A percentile compares a stretch with the other conserved stretches of the same genome.
Evolutionary conservation across 2,113 vertebrate genomes (phyloP).

Genomic region (Festucalex cinctus): DNA sequence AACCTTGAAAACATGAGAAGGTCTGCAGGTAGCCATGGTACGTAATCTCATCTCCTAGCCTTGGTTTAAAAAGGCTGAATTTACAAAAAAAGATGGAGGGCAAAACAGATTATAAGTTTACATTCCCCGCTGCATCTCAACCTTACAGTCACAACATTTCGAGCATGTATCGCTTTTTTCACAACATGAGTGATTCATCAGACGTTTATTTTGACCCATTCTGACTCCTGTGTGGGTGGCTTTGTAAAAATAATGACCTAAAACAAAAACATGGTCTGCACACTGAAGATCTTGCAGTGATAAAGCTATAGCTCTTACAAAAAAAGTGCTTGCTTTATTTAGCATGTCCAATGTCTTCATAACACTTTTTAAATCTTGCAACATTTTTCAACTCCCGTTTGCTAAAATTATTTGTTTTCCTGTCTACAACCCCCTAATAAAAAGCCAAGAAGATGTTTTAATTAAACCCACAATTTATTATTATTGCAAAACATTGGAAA

Average conservation of each 20-base stretch:
- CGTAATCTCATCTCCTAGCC: not conserved
- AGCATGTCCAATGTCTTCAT: slow-evolving; percentile 14
- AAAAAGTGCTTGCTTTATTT: slow-evolving; percentile 1
- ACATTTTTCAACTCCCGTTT: slow-evolving; percentile 24
- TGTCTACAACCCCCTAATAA: slow-evolving; percentile 20
- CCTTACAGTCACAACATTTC: slow-evolving; percentile 35
- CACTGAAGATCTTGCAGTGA: slow-evolving; percentile 1
- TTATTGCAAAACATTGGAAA: slow-evolving; percentile 57
- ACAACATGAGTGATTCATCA: slow-evolving; percentile 38
- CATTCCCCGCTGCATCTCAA: slow-evolving; percentile 48
- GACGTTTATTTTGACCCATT: slow-evolving; percentile 29
- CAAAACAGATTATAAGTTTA: slow-evolving; percentile 27
- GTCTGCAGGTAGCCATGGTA: not conserved
- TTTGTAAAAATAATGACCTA: slow-evolving; percentile 13
- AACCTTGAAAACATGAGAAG: slow-evolving; percentile 1
- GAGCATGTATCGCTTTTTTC: slow-evolving; percentile 34
- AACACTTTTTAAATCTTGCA: slow-evolving; percentile 23
- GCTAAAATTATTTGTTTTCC: slow-evolving; percentile 39
- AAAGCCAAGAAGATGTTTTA: slow-evolving; percentile 44
- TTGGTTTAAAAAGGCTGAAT: slow-evolving; percentile 18
- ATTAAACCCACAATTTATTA: slow-evolving; percentile 63
- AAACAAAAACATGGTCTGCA: slow-evolving; percentile 19
- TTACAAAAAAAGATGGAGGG: slow-evolving; percentile 19
- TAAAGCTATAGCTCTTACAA: slow-evolving; percentile 4
- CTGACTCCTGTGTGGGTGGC: slow-evolving; percentile 17